Conservation (phyloP, 2,888 invertebrate genomes). For the Salpingus planirostris region DNA sequence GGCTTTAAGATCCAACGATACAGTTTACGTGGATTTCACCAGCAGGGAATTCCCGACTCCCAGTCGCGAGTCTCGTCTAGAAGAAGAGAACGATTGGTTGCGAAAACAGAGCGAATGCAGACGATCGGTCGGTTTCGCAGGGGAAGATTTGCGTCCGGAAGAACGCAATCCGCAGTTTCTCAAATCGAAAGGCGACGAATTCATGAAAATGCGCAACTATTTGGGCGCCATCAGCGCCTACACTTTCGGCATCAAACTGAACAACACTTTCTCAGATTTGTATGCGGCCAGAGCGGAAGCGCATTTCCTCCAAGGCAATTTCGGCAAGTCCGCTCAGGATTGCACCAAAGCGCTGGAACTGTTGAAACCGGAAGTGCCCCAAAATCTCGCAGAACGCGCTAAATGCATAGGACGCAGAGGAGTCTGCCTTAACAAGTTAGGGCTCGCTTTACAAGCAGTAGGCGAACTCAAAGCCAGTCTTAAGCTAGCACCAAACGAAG, state of each 20-base stretch:
- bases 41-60: constrained; percentile 74
- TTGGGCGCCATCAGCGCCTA: constrained; percentile 76
- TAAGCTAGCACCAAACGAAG: constrained; percentile 53
- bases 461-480: constrained; percentile 67
- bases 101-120: constrained; percentile 67
- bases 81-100: constrained; percentile 73
- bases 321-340: constrained; percentile 50
- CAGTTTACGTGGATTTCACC: constrained; percentile 62
- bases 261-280: constrained; percentile 61
- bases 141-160: constrained; percentile 65
- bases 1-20: constrained; percentile 43
- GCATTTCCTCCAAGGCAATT: constrained; percentile 62
- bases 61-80: constrained; percentile 60
- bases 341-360: constrained; percentile 63
- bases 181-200: constrained; percentile 71
- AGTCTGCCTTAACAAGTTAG: constrained; percentile 61
- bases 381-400: constrained; percentile 61
- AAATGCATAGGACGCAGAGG: constrained; percentile 68
- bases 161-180: constrained; percentile 78
- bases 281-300: constrained; percentile 71
- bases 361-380: constrained; percentile 61
- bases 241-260: constrained; percentile 65
- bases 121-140: constrained; percentile 58
- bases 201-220: constrained; percentile 65
- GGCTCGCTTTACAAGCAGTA: constrained; percentile 59